phyloP scores from a whole-genome alignment of 2,888 invertebrate species.

The Ctena decussata region DNA sequence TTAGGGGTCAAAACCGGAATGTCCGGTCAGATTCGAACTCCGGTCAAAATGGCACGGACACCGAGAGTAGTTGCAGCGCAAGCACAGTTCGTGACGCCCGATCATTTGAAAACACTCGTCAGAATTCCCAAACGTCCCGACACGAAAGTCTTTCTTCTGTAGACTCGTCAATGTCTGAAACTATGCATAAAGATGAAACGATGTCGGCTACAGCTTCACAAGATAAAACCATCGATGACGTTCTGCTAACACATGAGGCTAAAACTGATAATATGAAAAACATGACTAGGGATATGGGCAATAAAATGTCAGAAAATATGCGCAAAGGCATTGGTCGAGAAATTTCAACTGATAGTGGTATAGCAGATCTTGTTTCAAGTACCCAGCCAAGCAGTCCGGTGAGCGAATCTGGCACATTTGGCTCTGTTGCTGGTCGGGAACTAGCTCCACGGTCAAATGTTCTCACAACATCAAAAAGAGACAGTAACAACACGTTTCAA shows the following conservation, averaged over 20 bases:
- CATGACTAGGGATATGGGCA: constrained; percentile 51
- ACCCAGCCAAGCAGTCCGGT: background rate
- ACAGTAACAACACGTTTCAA: background rate
- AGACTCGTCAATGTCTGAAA: constrained; percentile 45
- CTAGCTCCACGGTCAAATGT: background rate
- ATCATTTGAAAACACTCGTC: background rate
- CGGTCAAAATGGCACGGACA: constrained; percentile 23
- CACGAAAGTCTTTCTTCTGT: constrained; percentile 45
- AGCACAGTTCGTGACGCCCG: constrained; percentile 47
- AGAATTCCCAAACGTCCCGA: background rate
- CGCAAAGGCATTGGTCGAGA: constrained; percentile 44
- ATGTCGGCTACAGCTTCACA: constrained; percentile 26
- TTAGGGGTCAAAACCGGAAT: background rate
- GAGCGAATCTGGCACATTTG: background rate
- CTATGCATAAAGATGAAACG: background rate
- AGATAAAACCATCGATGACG: constrained; percentile 51
- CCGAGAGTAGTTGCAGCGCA: constrained; percentile 53
- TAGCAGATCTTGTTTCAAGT: constrained; percentile 32
- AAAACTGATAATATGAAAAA: constrained; percentile 59
- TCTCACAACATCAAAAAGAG: background rate
- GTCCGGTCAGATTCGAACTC: background rate
- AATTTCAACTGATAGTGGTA: constrained; percentile 59
- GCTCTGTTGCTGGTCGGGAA: background rate
- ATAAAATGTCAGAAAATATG: constrained; percentile 28
- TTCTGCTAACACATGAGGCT: constrained; percentile 50